A percentile compares a stretch with the other conserved stretches of the same genome.
These are phyloP conservation scores for Acyrthosiphon pisum DNA, from an alignment of 1,140 invertebrate genomes.

Conservation along the genomic window DNA sequence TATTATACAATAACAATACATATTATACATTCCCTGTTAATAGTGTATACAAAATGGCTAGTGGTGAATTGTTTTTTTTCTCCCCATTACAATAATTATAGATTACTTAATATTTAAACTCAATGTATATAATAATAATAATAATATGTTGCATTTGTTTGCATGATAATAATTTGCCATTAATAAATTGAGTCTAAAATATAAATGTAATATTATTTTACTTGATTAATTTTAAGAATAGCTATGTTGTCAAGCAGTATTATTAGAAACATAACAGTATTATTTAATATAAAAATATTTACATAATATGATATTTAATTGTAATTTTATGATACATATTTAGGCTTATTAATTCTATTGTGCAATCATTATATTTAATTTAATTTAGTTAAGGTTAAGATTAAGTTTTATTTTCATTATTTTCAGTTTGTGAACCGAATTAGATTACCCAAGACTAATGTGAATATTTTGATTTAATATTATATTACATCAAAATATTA, in stretches of 20 bases:
- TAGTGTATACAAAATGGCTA: not conserved
- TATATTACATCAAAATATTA: not conserved
- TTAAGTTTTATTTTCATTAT: not conserved
- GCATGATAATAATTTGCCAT: slow-evolving; percentile 1
- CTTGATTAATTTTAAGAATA: slow-evolving; percentile 11
- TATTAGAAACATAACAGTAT: slow-evolving; percentile 48
- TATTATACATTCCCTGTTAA: not conserved
- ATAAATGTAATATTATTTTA: not conserved
- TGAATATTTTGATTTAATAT: not conserved
- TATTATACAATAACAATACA: not conserved
- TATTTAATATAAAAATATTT: not conserved
- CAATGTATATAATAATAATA: not conserved
- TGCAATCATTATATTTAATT: slow-evolving; percentile 9
- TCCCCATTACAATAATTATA: not conserved
- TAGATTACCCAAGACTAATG: not conserved
- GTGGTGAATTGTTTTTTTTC: not conserved
- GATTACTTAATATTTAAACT: not conserved
- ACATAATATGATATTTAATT: not conserved
- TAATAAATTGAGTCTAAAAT: not conserved
- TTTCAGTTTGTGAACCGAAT: not conserved
- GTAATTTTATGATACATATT: not conserved
- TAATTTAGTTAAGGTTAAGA: not conserved
- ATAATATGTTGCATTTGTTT: not conserved
- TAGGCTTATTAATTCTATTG: slow-evolving; percentile 25
- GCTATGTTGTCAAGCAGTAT: slow-evolving; percentile 10